phyloP scores from a whole-genome alignment of 2,888 invertebrate species.

The Eumacrocentrus americanus region DNA sequence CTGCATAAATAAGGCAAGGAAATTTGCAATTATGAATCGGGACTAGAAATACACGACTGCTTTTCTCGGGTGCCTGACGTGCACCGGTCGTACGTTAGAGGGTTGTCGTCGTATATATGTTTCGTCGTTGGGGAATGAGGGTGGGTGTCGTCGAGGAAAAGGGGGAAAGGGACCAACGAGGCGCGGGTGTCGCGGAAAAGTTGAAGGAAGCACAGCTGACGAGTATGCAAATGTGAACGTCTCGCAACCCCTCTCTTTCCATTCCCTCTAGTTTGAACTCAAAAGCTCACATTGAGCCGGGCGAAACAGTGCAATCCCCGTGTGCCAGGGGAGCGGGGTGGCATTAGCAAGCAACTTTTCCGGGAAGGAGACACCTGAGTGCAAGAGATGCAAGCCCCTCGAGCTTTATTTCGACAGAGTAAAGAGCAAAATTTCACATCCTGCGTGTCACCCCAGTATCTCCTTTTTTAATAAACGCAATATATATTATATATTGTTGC shows the following conservation, averaged over 20 bases:
- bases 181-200: conserved; percentile 52
- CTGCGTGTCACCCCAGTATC: no score
- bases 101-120: conserved; percentile 25
- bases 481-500: no score
- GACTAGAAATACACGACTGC: conserved; percentile 58
- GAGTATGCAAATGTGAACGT: conserved; percentile 55
- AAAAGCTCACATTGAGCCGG: conserved; percentile 29
- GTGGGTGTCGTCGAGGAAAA: conserved; percentile 22
- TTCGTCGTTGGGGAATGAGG: conserved; percentile 31
- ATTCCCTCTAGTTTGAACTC: conserved; percentile 15
- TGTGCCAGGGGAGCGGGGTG: conserved; percentile 50
- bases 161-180: conserved; percentile 28
- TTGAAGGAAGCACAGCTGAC: conserved; percentile 44
- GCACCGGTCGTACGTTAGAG: conserved; percentile 22
- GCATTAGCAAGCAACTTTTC: conserved; percentile 50
- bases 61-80: conserved; percentile 41
- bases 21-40: conserved; percentile 62
- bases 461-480: no score
- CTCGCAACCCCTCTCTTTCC: conserved; percentile 31
- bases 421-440: no score
- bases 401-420: neutral
- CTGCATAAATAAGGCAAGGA: conserved; percentile 61
- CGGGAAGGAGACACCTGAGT: conserved; percentile 23
- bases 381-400: neutral
- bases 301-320: conserved; percentile 54